Conservation (phyloP, 2,888 invertebrate species). For the Epicampocera succincta region DNA sequence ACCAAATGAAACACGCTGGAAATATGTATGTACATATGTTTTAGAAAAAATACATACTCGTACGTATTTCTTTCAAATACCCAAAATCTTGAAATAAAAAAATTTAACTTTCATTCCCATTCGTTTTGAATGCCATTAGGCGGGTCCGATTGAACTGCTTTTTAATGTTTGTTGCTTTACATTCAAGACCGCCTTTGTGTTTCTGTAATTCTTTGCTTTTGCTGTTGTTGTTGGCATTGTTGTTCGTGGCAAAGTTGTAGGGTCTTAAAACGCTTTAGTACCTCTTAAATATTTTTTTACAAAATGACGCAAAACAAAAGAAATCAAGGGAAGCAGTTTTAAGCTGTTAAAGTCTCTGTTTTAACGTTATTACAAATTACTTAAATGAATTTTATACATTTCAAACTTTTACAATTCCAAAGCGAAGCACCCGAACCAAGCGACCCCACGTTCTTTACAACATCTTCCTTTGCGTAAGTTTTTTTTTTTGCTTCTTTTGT, state of each 20-base stretch:
- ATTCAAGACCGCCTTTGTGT: slow-evolving; percentile 53
- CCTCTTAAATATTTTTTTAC: slow-evolving; percentile 40
- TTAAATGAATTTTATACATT: slow-evolving; percentile 67
- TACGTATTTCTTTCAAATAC: slow-evolving; percentile 48
- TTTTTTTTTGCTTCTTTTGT: slow-evolving; percentile 38
- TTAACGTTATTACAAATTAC: slow-evolving; percentile 63
- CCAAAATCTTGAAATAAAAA: slow-evolving; percentile 19
- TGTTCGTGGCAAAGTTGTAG: slow-evolving; percentile 23
- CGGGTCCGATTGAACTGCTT: slow-evolving; percentile 42
- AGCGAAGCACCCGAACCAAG: not conserved
- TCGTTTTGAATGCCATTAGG: slow-evolving; percentile 57
- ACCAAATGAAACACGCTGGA: slow-evolving; percentile 37
- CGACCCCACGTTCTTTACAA: slow-evolving; percentile 39
- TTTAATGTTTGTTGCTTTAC: slow-evolving; percentile 48
- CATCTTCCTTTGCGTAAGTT: slow-evolving; percentile 40
- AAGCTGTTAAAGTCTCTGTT: slow-evolving; percentile 49
- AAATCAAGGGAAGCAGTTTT: slow-evolving; percentile 6
- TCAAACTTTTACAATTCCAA: slow-evolving; percentile 32
- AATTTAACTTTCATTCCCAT: slow-evolving; percentile 10
- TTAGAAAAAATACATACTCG: slow-evolving; percentile 33
- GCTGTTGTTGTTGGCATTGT: slow-evolving; percentile 20
- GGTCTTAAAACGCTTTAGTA: slow-evolving; percentile 62
- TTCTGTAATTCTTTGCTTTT: slow-evolving; percentile 39
- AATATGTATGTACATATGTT: slow-evolving; percentile 39
- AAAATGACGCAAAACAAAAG: not conserved